A percentile compares a stretch with the other conserved stretches of the same genome.
phyloP scores from a whole-genome alignment of 2,888 invertebrate species.

The Drosophila leonis region DNA sequence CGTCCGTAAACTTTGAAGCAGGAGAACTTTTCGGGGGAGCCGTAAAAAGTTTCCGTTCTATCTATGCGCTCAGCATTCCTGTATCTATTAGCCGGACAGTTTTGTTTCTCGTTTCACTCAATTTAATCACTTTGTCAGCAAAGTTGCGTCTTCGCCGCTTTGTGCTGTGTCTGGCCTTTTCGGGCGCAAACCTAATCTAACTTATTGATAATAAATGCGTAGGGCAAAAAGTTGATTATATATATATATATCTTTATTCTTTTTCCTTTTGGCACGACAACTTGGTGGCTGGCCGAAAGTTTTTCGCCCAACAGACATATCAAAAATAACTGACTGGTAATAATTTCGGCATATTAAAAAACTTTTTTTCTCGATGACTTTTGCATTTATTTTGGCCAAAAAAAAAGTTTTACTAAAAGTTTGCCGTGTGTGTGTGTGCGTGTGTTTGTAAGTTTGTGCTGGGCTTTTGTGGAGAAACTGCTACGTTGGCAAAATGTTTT shows the following conservation, averaged over 20 bases:
- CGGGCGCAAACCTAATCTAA: slow-evolving; percentile 63
- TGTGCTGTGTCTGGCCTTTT: slow-evolving; percentile 9
- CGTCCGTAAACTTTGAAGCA: slow-evolving; percentile 19
- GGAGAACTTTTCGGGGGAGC: slow-evolving; percentile 3
- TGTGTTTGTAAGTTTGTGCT: slow-evolving; percentile 10
- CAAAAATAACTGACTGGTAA: slow-evolving; percentile 81
- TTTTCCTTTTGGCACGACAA: slow-evolving; percentile 27
- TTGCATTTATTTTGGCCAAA: slow-evolving; percentile 74
- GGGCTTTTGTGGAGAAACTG: slow-evolving; percentile 41
- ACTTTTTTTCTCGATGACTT: slow-evolving; percentile 81
- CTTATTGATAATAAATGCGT: slow-evolving; percentile 80
- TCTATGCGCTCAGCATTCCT: slow-evolving; percentile 30
- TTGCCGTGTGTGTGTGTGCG: slow-evolving; percentile 31
- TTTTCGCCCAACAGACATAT: slow-evolving; percentile 75
- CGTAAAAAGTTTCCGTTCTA: slow-evolving; percentile 23
- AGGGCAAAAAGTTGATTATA: slow-evolving; percentile 71
- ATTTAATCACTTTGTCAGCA: slow-evolving; percentile 82
- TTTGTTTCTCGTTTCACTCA: slow-evolving; percentile 68
- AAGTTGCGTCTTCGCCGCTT: slow-evolving; percentile 45
- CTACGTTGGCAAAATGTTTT: slow-evolving; percentile 70
- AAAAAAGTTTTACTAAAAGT: slow-evolving; percentile 52
- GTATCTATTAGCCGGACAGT: slow-evolving; percentile 58
- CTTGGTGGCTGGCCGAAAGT: slow-evolving; percentile 47
- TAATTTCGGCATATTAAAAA: slow-evolving; percentile 80
- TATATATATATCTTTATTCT: slow-evolving; percentile 24